Conservation (phyloP, 2,113 vertebrate genomes). For the Ranitomeya imitator region DNA sequence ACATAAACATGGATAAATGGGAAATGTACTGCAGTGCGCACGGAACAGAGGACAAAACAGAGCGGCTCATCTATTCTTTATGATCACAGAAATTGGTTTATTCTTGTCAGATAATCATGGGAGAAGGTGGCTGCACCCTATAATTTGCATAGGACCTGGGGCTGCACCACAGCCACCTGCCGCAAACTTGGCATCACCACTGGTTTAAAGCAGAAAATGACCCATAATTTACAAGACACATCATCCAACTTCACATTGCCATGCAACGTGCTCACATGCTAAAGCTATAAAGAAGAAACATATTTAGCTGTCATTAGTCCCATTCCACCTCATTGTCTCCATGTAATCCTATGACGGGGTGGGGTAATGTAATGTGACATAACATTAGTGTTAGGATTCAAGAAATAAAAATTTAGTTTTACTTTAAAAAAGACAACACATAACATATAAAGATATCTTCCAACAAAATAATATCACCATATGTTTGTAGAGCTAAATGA, state of each 20-base stretch:
- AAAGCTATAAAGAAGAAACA: not conserved
- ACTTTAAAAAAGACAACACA: not conserved
- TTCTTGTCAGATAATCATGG: not conserved
- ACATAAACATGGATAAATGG: no score
- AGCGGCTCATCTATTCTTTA: not conserved
- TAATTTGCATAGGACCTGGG: not conserved
- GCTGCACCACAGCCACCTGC: not conserved
- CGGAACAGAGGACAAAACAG: not conserved
- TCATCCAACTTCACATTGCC: not conserved
- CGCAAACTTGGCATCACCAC: not conserved
- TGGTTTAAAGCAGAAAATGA: not conserved
- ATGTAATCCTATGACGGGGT: not conserved
- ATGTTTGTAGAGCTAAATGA: not conserved
- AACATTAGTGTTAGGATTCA: not conserved
- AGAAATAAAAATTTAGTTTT: conserved; percentile 7
- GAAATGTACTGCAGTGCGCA: no score
- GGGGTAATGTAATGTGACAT: not conserved
- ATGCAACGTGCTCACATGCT: not conserved
- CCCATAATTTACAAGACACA: not conserved
- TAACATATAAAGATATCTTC: not conserved
- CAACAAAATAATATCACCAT: not conserved
- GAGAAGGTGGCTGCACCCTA: not conserved
- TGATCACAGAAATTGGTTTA: not conserved
- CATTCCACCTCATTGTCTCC: conserved; percentile 6
- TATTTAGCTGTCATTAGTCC: not conserved